Evolutionary conservation across 2,113 vertebrate species (phyloP).

Genomic region (Bos javanicus): DNA sequence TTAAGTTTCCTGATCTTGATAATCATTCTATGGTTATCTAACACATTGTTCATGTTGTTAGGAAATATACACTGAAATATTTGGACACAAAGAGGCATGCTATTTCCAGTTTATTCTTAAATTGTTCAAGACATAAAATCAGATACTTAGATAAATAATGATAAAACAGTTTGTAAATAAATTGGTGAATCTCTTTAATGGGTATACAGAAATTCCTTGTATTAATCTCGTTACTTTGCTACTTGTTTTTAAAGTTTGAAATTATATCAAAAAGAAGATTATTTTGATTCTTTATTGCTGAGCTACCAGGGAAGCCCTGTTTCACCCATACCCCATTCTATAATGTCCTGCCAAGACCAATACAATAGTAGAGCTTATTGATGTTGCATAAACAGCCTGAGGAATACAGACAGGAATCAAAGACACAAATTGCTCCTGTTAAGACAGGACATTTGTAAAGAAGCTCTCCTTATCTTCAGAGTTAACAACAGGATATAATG

Average conservation of each 20-base stretch:
- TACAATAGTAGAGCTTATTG: not conserved
- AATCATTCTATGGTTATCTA: not conserved
- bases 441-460: not conserved
- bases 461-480: not conserved
- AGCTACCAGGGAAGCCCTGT: not conserved
- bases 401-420: not conserved
- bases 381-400: no score
- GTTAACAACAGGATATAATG: not conserved
- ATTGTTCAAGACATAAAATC: not conserved
- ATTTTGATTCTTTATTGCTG: not conserved
- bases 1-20: not conserved
- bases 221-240: not conserved
- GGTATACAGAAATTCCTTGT: not conserved
- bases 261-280: not conserved
- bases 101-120: not conserved
- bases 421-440: not conserved
- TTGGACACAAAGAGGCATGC: not conserved
- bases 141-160: not conserved
- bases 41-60: not conserved
- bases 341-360: not conserved
- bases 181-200: not conserved
- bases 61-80: not conserved
- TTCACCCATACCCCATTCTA: not conserved
- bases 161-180: not conserved
- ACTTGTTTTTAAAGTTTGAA: not conserved